A percentile compares a stretch with the other conserved stretches of the same genome.
phyloP scores from a whole-genome alignment of 2,113 vertebrate genomes.

The Oreochromis niloticus region DNA sequence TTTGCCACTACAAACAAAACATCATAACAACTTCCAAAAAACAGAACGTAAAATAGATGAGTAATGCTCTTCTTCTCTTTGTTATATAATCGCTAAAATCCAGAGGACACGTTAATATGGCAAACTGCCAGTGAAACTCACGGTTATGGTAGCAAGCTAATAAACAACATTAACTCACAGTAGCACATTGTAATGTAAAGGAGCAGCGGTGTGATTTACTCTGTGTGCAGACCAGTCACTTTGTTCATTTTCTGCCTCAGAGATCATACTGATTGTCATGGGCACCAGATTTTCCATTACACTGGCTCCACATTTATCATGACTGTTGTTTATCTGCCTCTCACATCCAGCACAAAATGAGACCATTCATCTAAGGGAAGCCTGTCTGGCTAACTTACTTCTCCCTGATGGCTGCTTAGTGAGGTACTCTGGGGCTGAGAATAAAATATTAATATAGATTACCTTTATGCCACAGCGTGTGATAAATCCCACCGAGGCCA shows the following conservation, averaged over 20 bases:
- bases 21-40: neutral
- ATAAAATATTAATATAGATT: constrained; percentile 48
- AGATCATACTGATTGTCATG: constrained; percentile 57
- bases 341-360: constrained; percentile 50
- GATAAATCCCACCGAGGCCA: constrained; percentile 16
- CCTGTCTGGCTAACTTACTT: constrained; percentile 12
- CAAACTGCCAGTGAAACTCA: neutral
- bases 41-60: neutral
- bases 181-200: neutral
- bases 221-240: constrained; percentile 21
- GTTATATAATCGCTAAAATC: neutral
- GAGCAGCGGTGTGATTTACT: constrained; percentile 30
- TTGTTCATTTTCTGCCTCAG: constrained; percentile 63
- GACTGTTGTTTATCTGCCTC: constrained; percentile 45
- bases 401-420: constrained; percentile 33
- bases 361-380: constrained; percentile 50
- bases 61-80: neutral
- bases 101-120: neutral
- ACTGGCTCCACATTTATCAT: constrained; percentile 55
- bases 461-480: neutral
- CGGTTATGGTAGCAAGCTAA: neutral
- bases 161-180: neutral
- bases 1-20: neutral
- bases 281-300: constrained; percentile 59
- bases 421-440: neutral